phyloP scores from a whole-genome alignment of 2,797 vertebrate genomes.

The Cossypha heuglini region DNA sequence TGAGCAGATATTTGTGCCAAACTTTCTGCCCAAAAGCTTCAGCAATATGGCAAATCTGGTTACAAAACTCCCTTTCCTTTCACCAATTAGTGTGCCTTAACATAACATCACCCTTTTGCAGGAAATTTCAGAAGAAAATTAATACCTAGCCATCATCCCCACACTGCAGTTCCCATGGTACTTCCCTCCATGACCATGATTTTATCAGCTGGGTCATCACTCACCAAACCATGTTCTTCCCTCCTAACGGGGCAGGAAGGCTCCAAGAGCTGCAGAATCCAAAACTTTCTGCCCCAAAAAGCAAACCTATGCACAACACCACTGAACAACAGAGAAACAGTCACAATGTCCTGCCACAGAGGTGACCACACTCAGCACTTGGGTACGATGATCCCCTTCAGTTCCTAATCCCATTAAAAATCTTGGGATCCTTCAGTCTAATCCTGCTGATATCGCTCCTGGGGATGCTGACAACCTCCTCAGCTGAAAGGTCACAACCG shows the following conservation, averaged over 20 bases:
- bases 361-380: not conserved
- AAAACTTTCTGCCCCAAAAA: not conserved
- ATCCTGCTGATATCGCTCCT: not conserved
- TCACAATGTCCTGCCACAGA: not conserved
- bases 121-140: not conserved
- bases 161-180: not conserved
- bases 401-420: constrained; percentile 12
- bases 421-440: not conserved
- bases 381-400: not conserved
- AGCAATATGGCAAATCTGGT: not conserved
- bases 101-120: not conserved
- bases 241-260: not conserved
- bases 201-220: not conserved
- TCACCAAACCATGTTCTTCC: not conserved
- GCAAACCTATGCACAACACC: not conserved
- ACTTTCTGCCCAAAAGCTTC: not conserved
- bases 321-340: not conserved
- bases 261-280: not conserved
- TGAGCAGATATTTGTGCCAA: not conserved
- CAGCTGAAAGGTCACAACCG: not conserved
- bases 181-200: not conserved
- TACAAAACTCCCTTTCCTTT: not conserved
- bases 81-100: not conserved
- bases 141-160: not conserved
- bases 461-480: not conserved